Percentiles rank a stretch among this genome's conserved stretches.
Conservation (phyloP, 2,888 invertebrate genomes). For the Thymelicus acteon region DNA sequence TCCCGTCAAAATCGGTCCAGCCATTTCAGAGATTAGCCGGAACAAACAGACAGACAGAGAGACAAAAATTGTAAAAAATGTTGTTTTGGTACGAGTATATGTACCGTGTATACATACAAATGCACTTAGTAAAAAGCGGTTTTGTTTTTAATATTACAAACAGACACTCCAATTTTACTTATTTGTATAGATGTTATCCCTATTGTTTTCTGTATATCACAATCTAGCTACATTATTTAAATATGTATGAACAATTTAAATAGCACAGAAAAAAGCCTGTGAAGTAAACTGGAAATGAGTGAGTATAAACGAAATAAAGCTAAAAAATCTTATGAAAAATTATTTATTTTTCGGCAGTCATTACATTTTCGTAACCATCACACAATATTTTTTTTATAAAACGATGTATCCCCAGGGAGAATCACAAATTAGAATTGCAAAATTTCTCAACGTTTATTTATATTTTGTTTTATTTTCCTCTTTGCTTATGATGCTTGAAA, state of each 20-base stretch:
- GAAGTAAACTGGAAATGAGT: neutral
- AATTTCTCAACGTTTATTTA: constrained; percentile 39
- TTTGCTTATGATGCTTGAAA: constrained; percentile 36
- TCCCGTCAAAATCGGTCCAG: no score
- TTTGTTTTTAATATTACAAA: no score
- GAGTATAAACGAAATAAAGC: constrained; percentile 9
- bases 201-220: no score
- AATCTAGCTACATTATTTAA: neutral
- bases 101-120: no score
- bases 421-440: constrained; percentile 45
- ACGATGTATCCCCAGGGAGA: constrained; percentile 41
- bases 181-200: no score
- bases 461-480: constrained; percentile 36
- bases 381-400: constrained; percentile 20
- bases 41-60: no score
- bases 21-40: no score
- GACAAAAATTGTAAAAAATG: no score
- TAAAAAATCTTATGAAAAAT: constrained; percentile 2
- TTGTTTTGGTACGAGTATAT: no score
- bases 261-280: neutral
- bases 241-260: neutral
- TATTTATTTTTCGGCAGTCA: constrained; percentile 22
- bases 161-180: no score
- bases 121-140: no score
- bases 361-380: constrained; percentile 1